Conservation (phyloP, 2,888 invertebrate genomes). For the Andrena bicolor region DNA sequence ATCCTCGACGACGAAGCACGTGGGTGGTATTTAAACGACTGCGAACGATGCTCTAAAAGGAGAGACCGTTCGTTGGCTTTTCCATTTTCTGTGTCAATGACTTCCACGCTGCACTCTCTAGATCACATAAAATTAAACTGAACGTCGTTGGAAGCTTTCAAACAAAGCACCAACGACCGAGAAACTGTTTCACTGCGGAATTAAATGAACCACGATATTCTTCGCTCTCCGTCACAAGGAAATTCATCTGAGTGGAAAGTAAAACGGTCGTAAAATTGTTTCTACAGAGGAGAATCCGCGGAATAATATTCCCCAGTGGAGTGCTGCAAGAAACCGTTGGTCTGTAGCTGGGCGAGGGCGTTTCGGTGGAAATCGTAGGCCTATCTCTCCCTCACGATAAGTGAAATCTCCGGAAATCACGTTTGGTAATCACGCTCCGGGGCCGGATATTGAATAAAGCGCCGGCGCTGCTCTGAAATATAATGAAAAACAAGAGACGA, state of each 20-base stretch:
- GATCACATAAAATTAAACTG: not conserved
- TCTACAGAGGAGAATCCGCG: not conserved
- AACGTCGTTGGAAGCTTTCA: not conserved
- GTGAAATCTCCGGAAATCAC: constrained; percentile 78
- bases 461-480: constrained; percentile 10
- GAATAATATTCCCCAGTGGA: not conserved
- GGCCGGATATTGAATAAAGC: constrained; percentile 78
- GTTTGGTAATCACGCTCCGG: constrained; percentile 78
- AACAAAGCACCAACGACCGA: too few species aligned
- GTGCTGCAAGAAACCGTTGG: not conserved
- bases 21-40: constrained; percentile 14
- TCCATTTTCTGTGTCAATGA: constrained; percentile 7
- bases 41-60: not conserved
- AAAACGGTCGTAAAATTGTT: not conserved
- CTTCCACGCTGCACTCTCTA: not conserved
- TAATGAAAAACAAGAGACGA: constrained; percentile 43
- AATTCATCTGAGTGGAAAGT: not conserved
- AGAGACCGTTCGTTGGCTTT: not conserved
- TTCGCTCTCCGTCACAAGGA: not conserved
- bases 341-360: not conserved
- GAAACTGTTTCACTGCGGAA: too few species aligned
- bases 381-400: constrained; percentile 39
- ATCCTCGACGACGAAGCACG: not conserved
- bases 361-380: constrained; percentile 47
- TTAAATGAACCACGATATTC: too few species aligned